phyloP scores from a whole-genome alignment of 2,888 invertebrate species.

The Colostygia pectinataria region DNA sequence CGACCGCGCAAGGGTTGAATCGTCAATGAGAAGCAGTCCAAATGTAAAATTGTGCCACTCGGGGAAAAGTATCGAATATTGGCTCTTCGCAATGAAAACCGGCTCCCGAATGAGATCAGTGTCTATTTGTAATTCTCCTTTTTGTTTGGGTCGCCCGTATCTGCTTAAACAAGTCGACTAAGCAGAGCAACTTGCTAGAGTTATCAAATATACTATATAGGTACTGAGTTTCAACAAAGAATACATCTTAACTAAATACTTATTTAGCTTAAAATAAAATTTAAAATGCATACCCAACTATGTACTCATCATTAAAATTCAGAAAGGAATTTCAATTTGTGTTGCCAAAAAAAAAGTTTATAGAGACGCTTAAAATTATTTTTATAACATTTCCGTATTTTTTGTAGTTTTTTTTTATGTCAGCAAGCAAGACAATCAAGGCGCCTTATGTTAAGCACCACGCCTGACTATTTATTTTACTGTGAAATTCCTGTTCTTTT shows the following conservation, averaged over 20 bases:
- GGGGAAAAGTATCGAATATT: constrained; percentile 70
- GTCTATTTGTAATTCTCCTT: constrained; percentile 59
- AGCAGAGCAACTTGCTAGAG: constrained; percentile 26
- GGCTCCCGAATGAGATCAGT: constrained; percentile 57
- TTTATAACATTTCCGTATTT: no score
- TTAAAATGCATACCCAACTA: no score
- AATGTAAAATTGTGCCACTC: constrained; percentile 72
- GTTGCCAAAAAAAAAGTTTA: no score
- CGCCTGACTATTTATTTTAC: constrained; percentile 22
- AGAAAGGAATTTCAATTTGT: no score
- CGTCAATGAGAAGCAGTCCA: constrained; percentile 76
- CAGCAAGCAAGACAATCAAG: no score
- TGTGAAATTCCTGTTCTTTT: constrained; percentile 20
- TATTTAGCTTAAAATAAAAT: no score
- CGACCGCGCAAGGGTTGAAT: constrained; percentile 81
- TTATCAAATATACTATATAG: constrained; percentile 25
- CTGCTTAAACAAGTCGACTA: constrained; percentile 29
- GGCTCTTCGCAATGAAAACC: constrained; percentile 67
- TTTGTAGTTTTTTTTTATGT: no score
- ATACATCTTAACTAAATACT: no score
- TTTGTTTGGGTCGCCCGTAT: constrained; percentile 41
- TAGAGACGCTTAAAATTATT: no score
- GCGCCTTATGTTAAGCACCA: no score
- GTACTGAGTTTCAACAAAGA: constrained; percentile 2
- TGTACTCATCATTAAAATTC: no score